Evolutionary conservation across 2,888 invertebrate species (phyloP).

Genomic region (Linnaemya vulpina): DNA sequence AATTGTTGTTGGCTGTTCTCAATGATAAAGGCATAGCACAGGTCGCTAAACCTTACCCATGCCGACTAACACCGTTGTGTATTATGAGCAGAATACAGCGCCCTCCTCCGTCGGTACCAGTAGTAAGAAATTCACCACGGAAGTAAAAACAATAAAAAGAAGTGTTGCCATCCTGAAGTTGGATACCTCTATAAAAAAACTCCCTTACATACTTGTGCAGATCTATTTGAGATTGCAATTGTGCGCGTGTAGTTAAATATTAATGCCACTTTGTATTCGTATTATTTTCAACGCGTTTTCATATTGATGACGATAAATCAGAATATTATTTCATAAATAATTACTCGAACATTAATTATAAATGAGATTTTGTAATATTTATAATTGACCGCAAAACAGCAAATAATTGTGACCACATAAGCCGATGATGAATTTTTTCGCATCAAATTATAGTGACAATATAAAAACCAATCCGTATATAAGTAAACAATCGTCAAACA

Average conservation of each 20-base stretch:
- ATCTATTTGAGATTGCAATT: too few relatives aligned
- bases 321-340: constrained; percentile 57
- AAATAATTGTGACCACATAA: constrained; percentile 66
- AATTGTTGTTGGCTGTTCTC: too few relatives aligned
- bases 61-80: too few relatives aligned
- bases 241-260: background rate
- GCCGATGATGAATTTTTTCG: constrained; percentile 39
- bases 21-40: too few relatives aligned
- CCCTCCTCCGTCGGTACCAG: too few relatives aligned
- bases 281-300: background rate
- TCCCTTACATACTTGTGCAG: too few relatives aligned
- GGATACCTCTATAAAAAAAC: too few relatives aligned
- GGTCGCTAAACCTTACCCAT: too few relatives aligned
- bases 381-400: constrained; percentile 65
- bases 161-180: too few relatives aligned
- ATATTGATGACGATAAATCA: constrained; percentile 54
- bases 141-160: too few relatives aligned
- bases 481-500: background rate
- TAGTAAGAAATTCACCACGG: too few relatives aligned
- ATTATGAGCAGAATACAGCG: too few relatives aligned
- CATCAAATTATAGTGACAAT: background rate
- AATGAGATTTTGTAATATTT: constrained; percentile 57
- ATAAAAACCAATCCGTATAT: background rate
- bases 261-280: background rate
- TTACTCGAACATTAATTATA: constrained; percentile 52